These are phyloP conservation scores for Euphonia xanthogaster DNA, from an alignment of 2,797 vertebrate genomes.

Conservation along the genomic window DNA sequence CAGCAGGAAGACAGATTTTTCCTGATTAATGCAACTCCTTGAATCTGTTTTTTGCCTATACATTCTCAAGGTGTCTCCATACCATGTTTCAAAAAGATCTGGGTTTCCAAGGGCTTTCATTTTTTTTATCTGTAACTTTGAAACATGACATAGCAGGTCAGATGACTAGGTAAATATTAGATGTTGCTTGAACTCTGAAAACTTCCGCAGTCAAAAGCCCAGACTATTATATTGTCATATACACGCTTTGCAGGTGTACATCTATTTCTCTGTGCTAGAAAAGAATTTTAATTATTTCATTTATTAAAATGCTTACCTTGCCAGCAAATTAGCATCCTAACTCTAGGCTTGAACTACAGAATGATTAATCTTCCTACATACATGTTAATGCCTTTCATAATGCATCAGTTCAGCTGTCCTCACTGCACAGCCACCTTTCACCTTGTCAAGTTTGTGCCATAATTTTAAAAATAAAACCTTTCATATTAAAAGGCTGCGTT, in stretches of 20 bases:
- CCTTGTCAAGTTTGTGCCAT: not conserved
- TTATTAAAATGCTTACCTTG: not conserved
- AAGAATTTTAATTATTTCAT: not conserved
- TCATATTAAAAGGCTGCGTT: not conserved
- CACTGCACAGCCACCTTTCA: not conserved
- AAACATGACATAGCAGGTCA: not conserved
- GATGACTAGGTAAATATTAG: not conserved
- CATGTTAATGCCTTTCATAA: not conserved
- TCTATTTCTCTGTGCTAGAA: not conserved
- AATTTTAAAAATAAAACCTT: not conserved
- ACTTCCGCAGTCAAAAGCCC: not conserved
- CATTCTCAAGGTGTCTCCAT: not conserved
- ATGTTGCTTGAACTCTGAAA: not conserved
- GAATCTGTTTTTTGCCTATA: not conserved
- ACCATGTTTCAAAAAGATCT: not conserved
- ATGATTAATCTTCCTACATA: not conserved
- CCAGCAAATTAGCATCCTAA: not conserved
- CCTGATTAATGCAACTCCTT: not conserved
- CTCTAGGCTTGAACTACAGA: not conserved
- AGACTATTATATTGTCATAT: not conserved
- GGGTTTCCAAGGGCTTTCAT: not conserved
- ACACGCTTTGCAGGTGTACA: not conserved
- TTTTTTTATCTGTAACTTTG: not conserved
- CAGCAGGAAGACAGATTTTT: slow-evolving; percentile 22
- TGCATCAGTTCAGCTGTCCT: not conserved